Evolutionary conservation across 2,113 vertebrate species (phyloP), one percentile per base, ranked within the genome.

Genomic region (Larimichthys crocea): DNA sequence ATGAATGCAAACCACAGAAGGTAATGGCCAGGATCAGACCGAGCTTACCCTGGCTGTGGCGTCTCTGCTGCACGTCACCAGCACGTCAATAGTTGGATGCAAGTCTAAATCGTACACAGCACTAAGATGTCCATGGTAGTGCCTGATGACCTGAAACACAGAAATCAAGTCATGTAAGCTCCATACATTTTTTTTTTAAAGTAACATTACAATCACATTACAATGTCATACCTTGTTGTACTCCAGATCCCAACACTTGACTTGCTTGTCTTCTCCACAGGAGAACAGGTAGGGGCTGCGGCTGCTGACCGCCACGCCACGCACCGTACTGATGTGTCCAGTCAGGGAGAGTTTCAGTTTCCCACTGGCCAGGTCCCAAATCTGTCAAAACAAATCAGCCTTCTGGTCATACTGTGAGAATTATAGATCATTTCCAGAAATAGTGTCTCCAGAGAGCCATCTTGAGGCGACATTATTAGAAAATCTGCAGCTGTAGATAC

Each of bases 221-320:
- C 1, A 10, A 19, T 0, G 3, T 0, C 46, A 42, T 80, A 98
- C 98, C 96, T 99, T 99, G 90, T 99, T 99, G 84, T 99, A 99
- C 86, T 99, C 98, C 64, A 99, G 96, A 92, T 99, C 98, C 98
- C 98, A 99, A 91, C 98, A 99, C 72, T 99, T 99, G 86, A 99
- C 98, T 73, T 99, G 98, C 74, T 99, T 99, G 93, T 99, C 98
- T 89, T 99, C 98, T 60, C 98, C 98, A 84, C 98, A 99, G 69
- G 98, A 99, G 91, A 99, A 99, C 10, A 99, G 96, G 80, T 99
- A 99, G 0, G 98, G 98, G 88, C 98, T 99, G 64, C 97, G 95
- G 0, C 76, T 91, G 88, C 98, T 99, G 50, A 99, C 97, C 0
- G 98, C 98, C 76, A 99, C 98, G 0, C 98, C 98, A 4, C 98